phyloP scores from a whole-genome alignment of 2,888 invertebrate species.

The Rhagonycha lutea region DNA sequence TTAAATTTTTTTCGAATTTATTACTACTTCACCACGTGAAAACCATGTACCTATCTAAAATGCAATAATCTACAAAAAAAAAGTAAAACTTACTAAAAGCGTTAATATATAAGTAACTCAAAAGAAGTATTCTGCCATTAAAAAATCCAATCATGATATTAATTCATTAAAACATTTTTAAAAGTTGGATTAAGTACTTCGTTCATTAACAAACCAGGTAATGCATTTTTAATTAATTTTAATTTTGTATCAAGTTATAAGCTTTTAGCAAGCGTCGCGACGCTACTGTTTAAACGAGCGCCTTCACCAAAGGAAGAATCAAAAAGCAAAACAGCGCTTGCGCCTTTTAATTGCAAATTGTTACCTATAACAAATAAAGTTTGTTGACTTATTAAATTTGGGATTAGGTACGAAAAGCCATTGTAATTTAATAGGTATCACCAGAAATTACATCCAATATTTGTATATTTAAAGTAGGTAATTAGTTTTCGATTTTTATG shows the following conservation, averaged over 20 bases:
- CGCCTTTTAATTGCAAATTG: background rate
- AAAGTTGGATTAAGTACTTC: background rate
- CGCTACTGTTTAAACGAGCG: slow-evolving; percentile 24
- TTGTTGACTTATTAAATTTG: background rate
- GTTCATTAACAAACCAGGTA: background rate
- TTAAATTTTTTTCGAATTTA: background rate
- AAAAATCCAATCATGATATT: background rate
- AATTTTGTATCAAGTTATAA: background rate
- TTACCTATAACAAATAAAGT: background rate
- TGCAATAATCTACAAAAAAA: background rate
- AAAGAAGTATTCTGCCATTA: background rate
- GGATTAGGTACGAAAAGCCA: background rate
- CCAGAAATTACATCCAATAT: background rate
- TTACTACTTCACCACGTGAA: background rate
- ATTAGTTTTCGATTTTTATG: background rate
- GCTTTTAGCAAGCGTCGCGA: slow-evolving; percentile 25
- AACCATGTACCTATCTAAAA: background rate
- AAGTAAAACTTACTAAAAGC: background rate
- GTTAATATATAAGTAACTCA: background rate
- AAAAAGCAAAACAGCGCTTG: background rate
- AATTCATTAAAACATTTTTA: background rate
- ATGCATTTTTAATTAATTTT: background rate
- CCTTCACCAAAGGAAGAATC: background rate
- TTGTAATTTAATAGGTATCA: background rate
- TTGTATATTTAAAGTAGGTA: background rate